Conservation (phyloP, 2,888 invertebrate genomes). For the Galerucella nymphaeae region DNA sequence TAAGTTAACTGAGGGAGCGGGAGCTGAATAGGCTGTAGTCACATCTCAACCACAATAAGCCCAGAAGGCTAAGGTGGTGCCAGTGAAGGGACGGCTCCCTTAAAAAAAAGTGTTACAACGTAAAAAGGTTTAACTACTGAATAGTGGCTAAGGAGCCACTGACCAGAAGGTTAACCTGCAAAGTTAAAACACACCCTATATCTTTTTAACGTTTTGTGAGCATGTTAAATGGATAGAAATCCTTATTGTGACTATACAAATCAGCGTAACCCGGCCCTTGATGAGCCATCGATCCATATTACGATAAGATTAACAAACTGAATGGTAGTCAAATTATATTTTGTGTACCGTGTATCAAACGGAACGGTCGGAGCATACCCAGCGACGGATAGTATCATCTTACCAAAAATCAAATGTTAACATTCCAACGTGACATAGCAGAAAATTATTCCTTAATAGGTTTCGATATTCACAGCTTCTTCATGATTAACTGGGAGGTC, state of each 20-base stretch:
- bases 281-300: constrained; percentile 33
- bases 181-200: too few species aligned
- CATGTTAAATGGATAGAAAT: too few species aligned
- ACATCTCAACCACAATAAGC: too few species aligned
- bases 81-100: too few species aligned
- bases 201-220: too few species aligned
- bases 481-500: constrained; percentile 58
- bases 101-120: too few species aligned
- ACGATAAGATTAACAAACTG: constrained; percentile 54
- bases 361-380: constrained; percentile 12
- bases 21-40: too few species aligned
- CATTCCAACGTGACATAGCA: constrained; percentile 64
- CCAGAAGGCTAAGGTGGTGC: too few species aligned
- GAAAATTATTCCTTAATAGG: constrained; percentile 62
- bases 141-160: too few species aligned
- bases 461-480: constrained; percentile 62
- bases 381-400: constrained; percentile 54
- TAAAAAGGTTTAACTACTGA: too few species aligned
- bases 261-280: neutral
- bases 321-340: constrained; percentile 56
- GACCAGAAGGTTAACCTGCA: too few species aligned
- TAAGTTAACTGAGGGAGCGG: too few species aligned
- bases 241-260: neutral
- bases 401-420: constrained; percentile 62
- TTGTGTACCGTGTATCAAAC: constrained; percentile 42